These are phyloP conservation scores for Aphelinus atriplicis DNA, from an alignment of 1,140 invertebrate genomes.

Conservation along the genomic window DNA sequence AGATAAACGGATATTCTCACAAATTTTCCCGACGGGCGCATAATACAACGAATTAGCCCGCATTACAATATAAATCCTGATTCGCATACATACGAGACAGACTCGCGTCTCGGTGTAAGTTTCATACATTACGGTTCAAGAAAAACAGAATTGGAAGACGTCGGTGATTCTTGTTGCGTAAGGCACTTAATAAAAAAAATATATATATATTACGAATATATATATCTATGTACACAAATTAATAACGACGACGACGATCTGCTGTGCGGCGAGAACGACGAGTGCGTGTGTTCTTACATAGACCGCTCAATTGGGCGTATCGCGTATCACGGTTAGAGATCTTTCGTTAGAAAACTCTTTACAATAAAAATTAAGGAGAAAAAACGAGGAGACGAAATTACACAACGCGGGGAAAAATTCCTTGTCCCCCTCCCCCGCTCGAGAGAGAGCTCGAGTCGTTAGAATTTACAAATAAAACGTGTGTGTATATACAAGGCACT, in stretches of 20 bases:
- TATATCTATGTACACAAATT: slow-evolving; percentile 44
- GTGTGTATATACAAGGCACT: too few relatives aligned
- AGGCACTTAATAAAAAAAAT: slow-evolving; percentile 62
- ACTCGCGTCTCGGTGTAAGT: slow-evolving; percentile 28
- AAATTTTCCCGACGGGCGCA: neutral
- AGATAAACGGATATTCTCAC: slow-evolving; percentile 20
- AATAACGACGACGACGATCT: slow-evolving; percentile 4
- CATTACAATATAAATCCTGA: slow-evolving; percentile 3
- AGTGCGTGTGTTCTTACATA: too few relatives aligned
- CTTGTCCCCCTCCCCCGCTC: too few relatives aligned
- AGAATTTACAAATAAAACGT: too few relatives aligned
- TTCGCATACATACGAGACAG: neutral
- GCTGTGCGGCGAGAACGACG: neutral
- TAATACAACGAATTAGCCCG: slow-evolving; percentile 4
- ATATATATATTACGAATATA: slow-evolving; percentile 45
- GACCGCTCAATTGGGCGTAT: neutral
- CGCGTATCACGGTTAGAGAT: slow-evolving; percentile 38
- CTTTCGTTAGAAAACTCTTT: slow-evolving; percentile 4
- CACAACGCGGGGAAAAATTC: neutral
- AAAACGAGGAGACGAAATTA: too few relatives aligned
- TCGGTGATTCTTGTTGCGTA: slow-evolving; percentile 66
- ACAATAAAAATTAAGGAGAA: neutral
- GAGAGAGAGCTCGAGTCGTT: too few relatives aligned
- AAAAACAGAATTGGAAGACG: slow-evolving; percentile 65
- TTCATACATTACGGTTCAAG: slow-evolving; percentile 41